phyloP scores from a whole-genome alignment of 2,888 invertebrate genomes.

The Baccha elongata region DNA sequence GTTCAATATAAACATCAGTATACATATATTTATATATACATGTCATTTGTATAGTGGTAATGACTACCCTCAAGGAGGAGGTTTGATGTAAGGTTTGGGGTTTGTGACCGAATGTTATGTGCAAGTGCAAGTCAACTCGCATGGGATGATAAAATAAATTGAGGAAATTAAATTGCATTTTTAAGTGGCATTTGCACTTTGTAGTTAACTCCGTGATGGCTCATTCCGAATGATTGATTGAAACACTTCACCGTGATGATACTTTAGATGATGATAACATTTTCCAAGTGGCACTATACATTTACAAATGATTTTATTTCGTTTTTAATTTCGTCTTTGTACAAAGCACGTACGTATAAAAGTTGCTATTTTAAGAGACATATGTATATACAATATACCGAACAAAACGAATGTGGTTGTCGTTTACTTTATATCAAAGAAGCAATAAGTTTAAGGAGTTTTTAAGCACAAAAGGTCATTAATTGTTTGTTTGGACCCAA shows the following conservation, averaged over 20 bases:
- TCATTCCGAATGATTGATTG: conserved; percentile 71
- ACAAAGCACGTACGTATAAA: neutral
- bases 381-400: too few species aligned
- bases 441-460: too few species aligned
- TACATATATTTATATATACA: conserved; percentile 3
- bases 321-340: neutral
- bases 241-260: conserved; percentile 62
- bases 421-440: too few species aligned
- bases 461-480: too few species aligned
- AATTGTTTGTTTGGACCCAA: too few species aligned
- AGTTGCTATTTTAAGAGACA: neutral
- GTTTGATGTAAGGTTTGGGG: conserved; percentile 2
- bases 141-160: conserved; percentile 71
- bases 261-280: conserved; percentile 57
- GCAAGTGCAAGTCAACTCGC: conserved; percentile 52
- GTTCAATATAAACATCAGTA: neutral
- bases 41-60: conserved; percentile 38
- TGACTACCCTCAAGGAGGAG: conserved; percentile 54
- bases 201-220: conserved; percentile 68
- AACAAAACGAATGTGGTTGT: too few species aligned
- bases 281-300: conserved; percentile 42
- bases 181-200: conserved; percentile 73
- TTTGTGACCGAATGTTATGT: conserved; percentile 10
- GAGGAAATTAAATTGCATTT: conserved; percentile 74
- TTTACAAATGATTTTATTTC: too few species aligned